Evolutionary conservation across 1,140 invertebrate genomes (phyloP), one percentile per base, ranked within the genome.

Genomic region (Heterodera carotae): DNA sequence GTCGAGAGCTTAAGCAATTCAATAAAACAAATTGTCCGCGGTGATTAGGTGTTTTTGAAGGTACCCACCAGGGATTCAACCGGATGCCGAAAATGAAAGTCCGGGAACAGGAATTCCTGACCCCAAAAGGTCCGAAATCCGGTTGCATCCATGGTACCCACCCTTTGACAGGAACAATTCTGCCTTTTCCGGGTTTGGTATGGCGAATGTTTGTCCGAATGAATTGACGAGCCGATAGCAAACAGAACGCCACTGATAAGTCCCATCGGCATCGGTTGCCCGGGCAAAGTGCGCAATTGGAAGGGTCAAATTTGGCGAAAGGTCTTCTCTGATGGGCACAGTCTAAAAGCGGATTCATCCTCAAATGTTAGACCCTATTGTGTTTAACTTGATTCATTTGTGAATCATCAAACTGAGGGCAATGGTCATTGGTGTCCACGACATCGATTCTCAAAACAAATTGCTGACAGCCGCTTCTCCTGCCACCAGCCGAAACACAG

Each of bases 161-260:
- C 72, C 72, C 64, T 74, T 74, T 22, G 36, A 27, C 27, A 74
- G 39, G 27, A 56, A 62, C 33, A 74, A 43, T 74, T 74, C 72
- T 18, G 72, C 39, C 36, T 34, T 56, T 74, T 74, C 48, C 22
- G 72, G 56, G 12, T 56, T 62, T 31, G 36, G 64, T 29, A 74
- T 74, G 64, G n/a, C 72, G 39, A 74, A 74, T 39, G 48, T 33
- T 15, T 62, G 27, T 5, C 36, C 10, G n/a, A 34, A 62, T 29
- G 56, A 62, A 33, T 74, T 56, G 25, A 15, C 53, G 10, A 74
- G 64, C 64, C 36, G 36, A 36, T 74, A 74, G 39, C 72, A 74
- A 18, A 56, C 39, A 25, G 72, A 74, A 31, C 36, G 31, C 64
- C 36, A 39, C 64, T 74, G 39, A 43, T 33, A 25, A 62, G 39